Base-by-base conservation (phyloP, 2,888 invertebrate genomes). In the Acleris emargana region DNA sequence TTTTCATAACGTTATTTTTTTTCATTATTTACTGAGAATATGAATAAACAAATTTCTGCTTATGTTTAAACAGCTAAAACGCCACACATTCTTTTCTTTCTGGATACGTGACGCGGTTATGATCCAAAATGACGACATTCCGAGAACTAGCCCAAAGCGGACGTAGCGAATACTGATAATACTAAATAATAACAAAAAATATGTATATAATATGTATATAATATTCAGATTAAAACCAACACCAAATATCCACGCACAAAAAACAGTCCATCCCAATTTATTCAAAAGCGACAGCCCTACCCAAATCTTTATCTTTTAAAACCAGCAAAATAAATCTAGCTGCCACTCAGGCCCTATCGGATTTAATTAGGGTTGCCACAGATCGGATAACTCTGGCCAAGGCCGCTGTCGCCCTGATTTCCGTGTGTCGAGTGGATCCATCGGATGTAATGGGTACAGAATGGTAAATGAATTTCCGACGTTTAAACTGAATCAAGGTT, bases 291-390 rank as follows among this genome's bases (percentile, higher is more conserved):
- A 17, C 60, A 64, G 60, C 64, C 64, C 64, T 64, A 52, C 32
- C 53, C 58, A 22, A 59, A 53, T 64, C 54, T 58, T 53, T 63
- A 64, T 58, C 58, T 64, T 64, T 66, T 51, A 43, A 49, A 55
- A 22, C 50, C 53, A 13, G 32, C 55, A n/a, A 51, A 61, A 61
- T 66, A 61, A 60, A 66, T 66, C 60, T 47, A 52, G 55, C 66
- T 51, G 60, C 49, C 67, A 50, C 67, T 71, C 69, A 69, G 67
- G 62, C 71, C 63, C 74, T 73, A 73, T 77, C 70, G 67, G 73
- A 76, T 81, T 83, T 82, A 82, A 84, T 84, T 82, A 83, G 79
- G 82, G 80, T 79, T 71, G 64, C 72, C 74, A 72, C 75, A 78
- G 69, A 66, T 67, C 63, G 63, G 70, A 70, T 68, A 71, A 68